These are phyloP conservation scores for Cynaeus angustus DNA, from an alignment of 2,888 invertebrate species.

Conservation along the genomic window DNA sequence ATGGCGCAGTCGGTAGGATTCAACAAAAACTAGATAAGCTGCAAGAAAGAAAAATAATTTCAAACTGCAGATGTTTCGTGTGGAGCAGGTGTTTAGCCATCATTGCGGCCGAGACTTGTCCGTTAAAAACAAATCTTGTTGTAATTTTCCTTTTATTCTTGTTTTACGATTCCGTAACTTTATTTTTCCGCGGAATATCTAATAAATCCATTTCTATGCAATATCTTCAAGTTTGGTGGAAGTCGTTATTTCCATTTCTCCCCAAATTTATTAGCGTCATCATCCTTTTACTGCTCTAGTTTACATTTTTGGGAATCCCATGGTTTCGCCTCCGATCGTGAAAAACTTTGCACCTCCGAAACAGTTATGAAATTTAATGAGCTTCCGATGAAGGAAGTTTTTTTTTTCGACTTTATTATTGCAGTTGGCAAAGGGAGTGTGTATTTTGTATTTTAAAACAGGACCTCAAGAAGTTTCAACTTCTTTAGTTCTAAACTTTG, in stretches of 20 bases:
- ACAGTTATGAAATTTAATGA: constrained; percentile 25
- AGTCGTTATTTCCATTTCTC: constrained; percentile 32
- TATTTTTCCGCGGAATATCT: constrained; percentile 34
- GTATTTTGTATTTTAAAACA: constrained; percentile 36
- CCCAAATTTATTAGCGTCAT: constrained; percentile 34
- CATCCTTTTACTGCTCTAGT: constrained; percentile 32
- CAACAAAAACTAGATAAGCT: constrained; percentile 16
- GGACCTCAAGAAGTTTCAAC: constrained; percentile 21
- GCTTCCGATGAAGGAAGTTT: constrained; percentile 1
- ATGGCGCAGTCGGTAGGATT: not conserved
- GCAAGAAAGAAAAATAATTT: constrained; percentile 1
- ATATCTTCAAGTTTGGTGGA: constrained; percentile 29
- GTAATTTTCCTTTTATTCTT: constrained; percentile 32
- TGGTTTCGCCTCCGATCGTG: constrained; percentile 2
- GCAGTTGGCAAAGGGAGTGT: constrained; percentile 20
- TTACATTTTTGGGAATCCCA: constrained; percentile 26
- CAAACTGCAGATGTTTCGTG: not conserved
- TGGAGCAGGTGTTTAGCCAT: constrained; percentile 1
- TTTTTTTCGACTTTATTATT: constrained; percentile 21
- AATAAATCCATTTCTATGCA: constrained; percentile 36
- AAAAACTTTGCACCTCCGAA: constrained; percentile 9
- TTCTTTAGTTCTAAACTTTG: constrained; percentile 41
- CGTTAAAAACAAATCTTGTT: constrained; percentile 39
- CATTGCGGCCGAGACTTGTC: constrained; percentile 6
- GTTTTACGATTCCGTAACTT: constrained; percentile 35